Evolutionary conservation across 1,140 invertebrate species (phyloP).

Genomic region (Orius insidiosus): DNA sequence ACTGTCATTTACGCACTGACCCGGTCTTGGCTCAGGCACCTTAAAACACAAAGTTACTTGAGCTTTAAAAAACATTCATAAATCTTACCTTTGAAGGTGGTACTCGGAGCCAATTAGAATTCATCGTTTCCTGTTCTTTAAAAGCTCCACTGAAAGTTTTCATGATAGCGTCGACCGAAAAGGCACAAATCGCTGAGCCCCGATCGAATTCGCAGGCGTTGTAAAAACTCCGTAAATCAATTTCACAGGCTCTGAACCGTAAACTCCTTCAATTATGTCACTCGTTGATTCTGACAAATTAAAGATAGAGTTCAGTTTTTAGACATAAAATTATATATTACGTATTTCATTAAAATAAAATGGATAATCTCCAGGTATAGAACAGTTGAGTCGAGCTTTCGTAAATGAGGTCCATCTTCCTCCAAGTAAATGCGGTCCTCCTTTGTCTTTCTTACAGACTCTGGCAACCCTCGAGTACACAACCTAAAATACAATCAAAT

Average conservation of each 20-base stretch:
- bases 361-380: slow-evolving; percentile 84
- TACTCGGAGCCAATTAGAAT: slow-evolving; percentile 83
- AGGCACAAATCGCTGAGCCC: slow-evolving; percentile 94
- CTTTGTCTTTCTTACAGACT: slow-evolving; percentile 89
- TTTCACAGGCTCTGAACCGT: slow-evolving; percentile 41
- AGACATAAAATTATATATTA: slow-evolving; percentile 40
- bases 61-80: slow-evolving; percentile 7
- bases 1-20: slow-evolving; percentile 82
- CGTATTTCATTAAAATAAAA: slow-evolving; percentile 98
- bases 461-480: slow-evolving; percentile 90
- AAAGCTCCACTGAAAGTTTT: slow-evolving; percentile 81
- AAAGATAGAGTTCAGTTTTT: background rate
- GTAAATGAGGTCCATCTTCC: slow-evolving; percentile 87
- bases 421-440: slow-evolving; percentile 64
- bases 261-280: slow-evolving; percentile 50
- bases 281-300: slow-evolving; percentile 50
- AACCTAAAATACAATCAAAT: slow-evolving; percentile 44
- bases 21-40: slow-evolving; percentile 64
- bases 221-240: slow-evolving; percentile 93
- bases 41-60: slow-evolving; percentile 20
- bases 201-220: slow-evolving; percentile 85
- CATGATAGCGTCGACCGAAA: slow-evolving; percentile 72
- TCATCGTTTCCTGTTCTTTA: slow-evolving; percentile 79
- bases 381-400: slow-evolving; percentile 90
- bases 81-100: slow-evolving; percentile 36